phyloP scores from a whole-genome alignment of 2,888 invertebrate genomes.

The Lepidonotus clava region DNA sequence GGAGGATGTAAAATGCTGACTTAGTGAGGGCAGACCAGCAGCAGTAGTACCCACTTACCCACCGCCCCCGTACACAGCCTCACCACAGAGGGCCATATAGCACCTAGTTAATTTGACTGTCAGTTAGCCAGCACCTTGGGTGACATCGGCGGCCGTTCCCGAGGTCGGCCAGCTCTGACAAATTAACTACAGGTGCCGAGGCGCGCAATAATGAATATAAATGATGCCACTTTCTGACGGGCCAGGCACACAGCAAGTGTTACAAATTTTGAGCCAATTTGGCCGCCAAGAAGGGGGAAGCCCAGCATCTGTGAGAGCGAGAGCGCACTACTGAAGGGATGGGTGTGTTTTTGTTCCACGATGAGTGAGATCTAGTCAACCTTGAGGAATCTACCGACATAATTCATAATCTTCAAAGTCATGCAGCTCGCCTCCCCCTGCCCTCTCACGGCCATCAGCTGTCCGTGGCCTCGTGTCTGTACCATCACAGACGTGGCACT shows the following conservation, averaged over 20 bases:
- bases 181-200: slow-evolving; percentile 51
- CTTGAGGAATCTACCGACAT: no score
- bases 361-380: no score
- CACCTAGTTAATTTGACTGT: slow-evolving; percentile 48
- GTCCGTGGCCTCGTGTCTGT: no score
- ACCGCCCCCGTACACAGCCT: no score
- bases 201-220: slow-evolving; percentile 50
- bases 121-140: slow-evolving; percentile 47
- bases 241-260: slow-evolving; percentile 47
- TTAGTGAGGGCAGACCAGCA: neutral
- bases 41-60: no score
- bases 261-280: slow-evolving; percentile 56
- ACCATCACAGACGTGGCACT: no score
- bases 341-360: no score
- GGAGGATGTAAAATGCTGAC: neutral
- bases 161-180: slow-evolving; percentile 2
- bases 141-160: slow-evolving; percentile 2
- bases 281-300: slow-evolving; percentile 22
- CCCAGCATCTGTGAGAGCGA: slow-evolving; percentile 17
- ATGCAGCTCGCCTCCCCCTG: no score
- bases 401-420: no score
- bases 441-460: no score
- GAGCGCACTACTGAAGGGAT: no score
- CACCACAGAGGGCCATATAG: slow-evolving; percentile 2
- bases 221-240: slow-evolving; percentile 55